These are phyloP conservation scores for Tyto alba DNA, from an alignment of 2,113 vertebrate genomes.

Conservation along the genomic window DNA sequence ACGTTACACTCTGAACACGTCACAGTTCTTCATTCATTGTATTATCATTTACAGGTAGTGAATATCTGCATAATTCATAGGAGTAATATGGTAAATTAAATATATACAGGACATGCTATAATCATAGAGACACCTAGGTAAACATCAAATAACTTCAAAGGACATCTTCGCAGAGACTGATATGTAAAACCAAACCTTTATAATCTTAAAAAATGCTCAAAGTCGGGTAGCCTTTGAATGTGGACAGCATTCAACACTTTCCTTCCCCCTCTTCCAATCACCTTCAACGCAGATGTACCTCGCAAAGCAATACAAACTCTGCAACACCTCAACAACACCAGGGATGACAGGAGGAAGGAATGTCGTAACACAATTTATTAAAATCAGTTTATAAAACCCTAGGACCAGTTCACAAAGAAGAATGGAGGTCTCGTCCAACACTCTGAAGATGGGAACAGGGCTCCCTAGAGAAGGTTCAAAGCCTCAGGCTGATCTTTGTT, in stretches of 20 bases:
- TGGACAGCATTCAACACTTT: neutral
- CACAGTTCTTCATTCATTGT: neutral
- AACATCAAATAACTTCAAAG: neutral
- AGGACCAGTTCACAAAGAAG: neutral
- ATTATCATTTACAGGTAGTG: neutral
- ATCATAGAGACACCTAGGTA: neutral
- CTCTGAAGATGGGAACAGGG: neutral
- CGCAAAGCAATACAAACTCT: neutral
- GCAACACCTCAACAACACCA: neutral
- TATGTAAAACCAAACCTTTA: neutral
- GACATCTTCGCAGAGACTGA: neutral
- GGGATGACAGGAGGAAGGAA: constrained; percentile 14
- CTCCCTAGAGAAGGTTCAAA: neutral
- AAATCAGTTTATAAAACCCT: constrained; percentile 45
- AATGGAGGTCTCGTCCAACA: neutral
- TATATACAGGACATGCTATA: neutral
- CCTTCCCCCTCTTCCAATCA: neutral
- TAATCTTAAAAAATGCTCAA: neutral
- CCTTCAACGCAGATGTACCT: neutral
- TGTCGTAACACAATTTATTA: constrained; percentile 43
- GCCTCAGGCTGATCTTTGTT: neutral
- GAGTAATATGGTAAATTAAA: neutral
- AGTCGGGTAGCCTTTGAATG: neutral
- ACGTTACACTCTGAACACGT: neutral
- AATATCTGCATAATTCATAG: neutral